Conservation (phyloP, 2,888 invertebrate species). For the Furcula furcula region DNA sequence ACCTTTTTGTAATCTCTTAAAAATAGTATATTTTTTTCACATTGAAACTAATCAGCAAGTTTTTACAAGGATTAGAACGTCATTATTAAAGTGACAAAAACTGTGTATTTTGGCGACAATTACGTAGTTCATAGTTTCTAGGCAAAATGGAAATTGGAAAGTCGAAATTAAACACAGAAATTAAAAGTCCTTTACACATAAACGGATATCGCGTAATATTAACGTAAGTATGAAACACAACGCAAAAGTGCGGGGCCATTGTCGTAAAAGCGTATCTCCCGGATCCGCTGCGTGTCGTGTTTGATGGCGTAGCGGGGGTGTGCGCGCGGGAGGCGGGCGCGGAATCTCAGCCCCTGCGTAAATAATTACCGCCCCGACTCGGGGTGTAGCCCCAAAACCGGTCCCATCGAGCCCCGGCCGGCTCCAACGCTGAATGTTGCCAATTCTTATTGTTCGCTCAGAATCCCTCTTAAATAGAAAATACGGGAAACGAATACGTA, state of each 20-base stretch:
- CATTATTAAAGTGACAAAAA: no score
- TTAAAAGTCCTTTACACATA: no score
- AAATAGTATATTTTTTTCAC: no score
- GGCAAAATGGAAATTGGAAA: no score
- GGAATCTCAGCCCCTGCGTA: constrained; percentile 68
- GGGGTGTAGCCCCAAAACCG: constrained; percentile 55
- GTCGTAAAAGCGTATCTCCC: constrained; percentile 27
- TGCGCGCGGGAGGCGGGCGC: constrained; percentile 32
- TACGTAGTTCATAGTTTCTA: no score
- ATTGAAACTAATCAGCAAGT: no score
- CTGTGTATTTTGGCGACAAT: no score
- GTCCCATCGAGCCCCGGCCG: constrained; percentile 23
- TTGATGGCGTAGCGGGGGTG: constrained; percentile 29
- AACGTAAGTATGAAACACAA: constrained; percentile 14
- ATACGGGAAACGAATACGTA: constrained; percentile 25
- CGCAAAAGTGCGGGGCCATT: constrained; percentile 17
- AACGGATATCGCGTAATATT: constrained; percentile 7
- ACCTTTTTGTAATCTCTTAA: no score
- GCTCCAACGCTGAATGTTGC: constrained; percentile 27
- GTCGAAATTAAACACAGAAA: no score
- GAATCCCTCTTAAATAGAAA: constrained; percentile 23
- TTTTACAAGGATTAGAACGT: no score
- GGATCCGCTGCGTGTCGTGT: constrained; percentile 26
- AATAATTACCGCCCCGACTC: constrained; percentile 67
- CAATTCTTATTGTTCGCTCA: constrained; percentile 30